phyloP scores from a whole-genome alignment of 2,797 vertebrate species.

The Chromis chromis region DNA sequence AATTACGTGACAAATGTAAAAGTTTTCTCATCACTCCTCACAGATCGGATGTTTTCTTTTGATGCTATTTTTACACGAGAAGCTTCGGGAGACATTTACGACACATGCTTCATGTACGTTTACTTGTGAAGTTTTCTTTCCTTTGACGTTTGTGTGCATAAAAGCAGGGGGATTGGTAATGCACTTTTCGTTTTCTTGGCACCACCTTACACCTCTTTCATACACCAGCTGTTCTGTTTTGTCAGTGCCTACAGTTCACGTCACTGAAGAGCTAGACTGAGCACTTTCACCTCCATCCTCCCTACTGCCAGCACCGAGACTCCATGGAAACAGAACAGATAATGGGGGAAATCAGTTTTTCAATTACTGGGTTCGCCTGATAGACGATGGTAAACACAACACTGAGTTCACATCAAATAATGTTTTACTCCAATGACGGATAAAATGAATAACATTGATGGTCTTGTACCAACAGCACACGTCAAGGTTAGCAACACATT shows the following conservation, averaged over 20 bases:
- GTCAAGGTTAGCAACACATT: neutral
- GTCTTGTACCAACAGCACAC: neutral
- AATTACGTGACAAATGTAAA: neutral
- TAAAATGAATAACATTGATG: neutral
- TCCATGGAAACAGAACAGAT: neutral
- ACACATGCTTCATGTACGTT: neutral
- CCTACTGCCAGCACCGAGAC: neutral
- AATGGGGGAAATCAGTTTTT: neutral
- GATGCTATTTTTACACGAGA: neutral
- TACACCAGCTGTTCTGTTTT: conserved; percentile 5
- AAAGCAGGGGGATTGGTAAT: neutral
- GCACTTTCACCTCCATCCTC: neutral
- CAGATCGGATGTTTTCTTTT: neutral
- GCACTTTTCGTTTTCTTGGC: neutral
- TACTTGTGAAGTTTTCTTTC: neutral
- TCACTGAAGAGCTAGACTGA: conserved; percentile 6
- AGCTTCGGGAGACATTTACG: neutral
- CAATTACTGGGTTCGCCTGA: neutral
- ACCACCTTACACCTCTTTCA: neutral
- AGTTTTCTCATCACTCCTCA: neutral
- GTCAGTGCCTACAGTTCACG: conserved; percentile 9
- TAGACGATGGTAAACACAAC: neutral
- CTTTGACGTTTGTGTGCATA: neutral
- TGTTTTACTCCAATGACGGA: neutral
- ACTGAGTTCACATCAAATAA: neutral